Conservation (phyloP, 2,888 invertebrate genomes). For the Conus canariensis region DNA sequence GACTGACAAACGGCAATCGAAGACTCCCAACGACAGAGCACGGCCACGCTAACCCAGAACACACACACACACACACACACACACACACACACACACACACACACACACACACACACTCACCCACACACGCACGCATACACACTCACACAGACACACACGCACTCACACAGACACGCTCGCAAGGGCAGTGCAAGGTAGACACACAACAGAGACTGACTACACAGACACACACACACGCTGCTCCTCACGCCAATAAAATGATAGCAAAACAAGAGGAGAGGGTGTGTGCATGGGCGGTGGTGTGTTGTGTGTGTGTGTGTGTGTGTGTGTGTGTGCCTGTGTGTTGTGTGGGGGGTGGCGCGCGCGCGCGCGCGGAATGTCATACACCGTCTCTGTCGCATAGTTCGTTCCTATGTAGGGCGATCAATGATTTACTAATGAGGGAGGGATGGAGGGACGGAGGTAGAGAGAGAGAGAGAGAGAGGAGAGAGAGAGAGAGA, state of each 20-base stretch:
- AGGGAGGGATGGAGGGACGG: neutral
- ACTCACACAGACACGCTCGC: too few species aligned
- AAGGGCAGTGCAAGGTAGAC: too few species aligned
- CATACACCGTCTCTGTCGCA: neutral
- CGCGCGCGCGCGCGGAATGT: neutral
- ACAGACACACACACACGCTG: neutral
- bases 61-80: neutral
- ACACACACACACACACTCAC: too few species aligned
- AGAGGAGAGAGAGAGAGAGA: too few species aligned
- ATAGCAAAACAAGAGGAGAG: neutral
- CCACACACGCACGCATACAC: too few species aligned
- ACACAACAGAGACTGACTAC: neutral
- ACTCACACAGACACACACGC: too few species aligned
- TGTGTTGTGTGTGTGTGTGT: too few species aligned
- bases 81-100: neutral
- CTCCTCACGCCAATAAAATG: neutral
- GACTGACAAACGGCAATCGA: neutral
- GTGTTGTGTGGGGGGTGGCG: too few species aligned
- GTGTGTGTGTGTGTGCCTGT: too few species aligned
- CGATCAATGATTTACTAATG: neutral
- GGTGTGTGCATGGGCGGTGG: too few species aligned
- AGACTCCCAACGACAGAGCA: neutral
- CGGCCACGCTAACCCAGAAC: neutral
- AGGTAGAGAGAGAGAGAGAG: too few species aligned
- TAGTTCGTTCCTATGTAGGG: too few species aligned